Evolutionary conservation across 2,888 invertebrate species (phyloP), one percentile per base, ranked within the genome.

Genomic region (Metacarcinus magister): DNA sequence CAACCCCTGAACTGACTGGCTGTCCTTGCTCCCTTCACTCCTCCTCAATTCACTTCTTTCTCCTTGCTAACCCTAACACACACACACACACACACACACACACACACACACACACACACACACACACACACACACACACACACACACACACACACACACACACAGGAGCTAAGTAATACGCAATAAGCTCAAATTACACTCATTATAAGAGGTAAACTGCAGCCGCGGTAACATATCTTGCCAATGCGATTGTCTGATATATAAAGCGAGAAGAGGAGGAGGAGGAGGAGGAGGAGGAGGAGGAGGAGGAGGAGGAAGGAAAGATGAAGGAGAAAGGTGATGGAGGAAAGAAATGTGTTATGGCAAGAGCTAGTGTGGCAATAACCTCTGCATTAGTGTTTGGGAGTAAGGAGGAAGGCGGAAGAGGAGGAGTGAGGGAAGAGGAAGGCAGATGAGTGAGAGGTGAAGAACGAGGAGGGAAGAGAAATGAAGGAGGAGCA

Each of bases 301-400:
- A 32, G 32, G 32, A 32, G 32, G 32, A 8, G 10, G 32, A 82
- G 82, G 32, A 32, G 32, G 82, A 32, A 23, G 23, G 67, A 67
- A 67, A 19, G 23, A 23, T 3, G 67, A 67, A 19, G 23, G 32
- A 82, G 82, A 32, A 13, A 82, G 32, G 82, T 28, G 82, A 82
- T 82, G 82, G 82, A 82, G 82, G 82, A 10, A 82, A 82, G 82
- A 82, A 10, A 82, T 32, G 82, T 82, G 32, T 82, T 82, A 82
- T 13, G 82, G 32, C 82, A 10, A 2, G 82, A 32, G 82, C 5
- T 28, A 82, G 82, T 28, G 82, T 32, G 28, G 82, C 82, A 82
- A 82, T 82, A 82, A 82, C 82, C 82, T 82, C 82, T 13, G 13
- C 91, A 43, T 46, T 43, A 43, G 91, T 46, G 44, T 91, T 19